Base-by-base conservation (phyloP, 2,113 vertebrate species). In the Neofelis nebulosa region DNA sequence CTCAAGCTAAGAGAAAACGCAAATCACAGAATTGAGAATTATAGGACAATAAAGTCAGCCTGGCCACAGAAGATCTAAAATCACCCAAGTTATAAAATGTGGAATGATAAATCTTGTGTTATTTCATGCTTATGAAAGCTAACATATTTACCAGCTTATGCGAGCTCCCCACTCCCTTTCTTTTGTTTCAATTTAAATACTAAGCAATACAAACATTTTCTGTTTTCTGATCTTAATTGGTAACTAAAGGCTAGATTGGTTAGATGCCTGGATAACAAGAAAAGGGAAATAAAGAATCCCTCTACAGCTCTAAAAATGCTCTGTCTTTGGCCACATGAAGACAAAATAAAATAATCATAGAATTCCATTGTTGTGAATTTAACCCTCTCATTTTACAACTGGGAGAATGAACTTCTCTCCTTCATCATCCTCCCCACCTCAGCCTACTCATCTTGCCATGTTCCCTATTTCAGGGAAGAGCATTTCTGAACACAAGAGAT, bases 1-100 rank as follows among this genome's bases (percentile, higher is more conserved):
- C 57, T 98, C 97, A 95, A 97, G 95, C 95, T 93, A 91, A 97
- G 65, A 98, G 95, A 96, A 98, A 96, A 97, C 0, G 9, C 73
- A 97, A 97, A 96, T 95, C 74, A 76, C 85, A 97, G 85, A 91
- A 96, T 48, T 94, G 71, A 89, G 95, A 97, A 91, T 98, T 97
- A 97, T 5, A 66, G 81, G 79, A 97, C 91, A 88, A 95, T 95
- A 96, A 97, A 97, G 85, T 76, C 91, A 97, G 79, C 61, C 93
- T 97, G 95, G 93, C 96, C 90, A 94, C 63, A 71, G 88, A 3
- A 86, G 69, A 96, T 1, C 10, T 96, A 96, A 90, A 96, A 94
- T 91, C 50, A 1, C 74, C 38, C 95, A 38, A 25, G 93, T 89
- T 95, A 73, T 76, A 95, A 94, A 98, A 96, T 2, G 4, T 3